Base-by-base conservation (phyloP, 1,140 invertebrate species). In the Sipha flava region DNA sequence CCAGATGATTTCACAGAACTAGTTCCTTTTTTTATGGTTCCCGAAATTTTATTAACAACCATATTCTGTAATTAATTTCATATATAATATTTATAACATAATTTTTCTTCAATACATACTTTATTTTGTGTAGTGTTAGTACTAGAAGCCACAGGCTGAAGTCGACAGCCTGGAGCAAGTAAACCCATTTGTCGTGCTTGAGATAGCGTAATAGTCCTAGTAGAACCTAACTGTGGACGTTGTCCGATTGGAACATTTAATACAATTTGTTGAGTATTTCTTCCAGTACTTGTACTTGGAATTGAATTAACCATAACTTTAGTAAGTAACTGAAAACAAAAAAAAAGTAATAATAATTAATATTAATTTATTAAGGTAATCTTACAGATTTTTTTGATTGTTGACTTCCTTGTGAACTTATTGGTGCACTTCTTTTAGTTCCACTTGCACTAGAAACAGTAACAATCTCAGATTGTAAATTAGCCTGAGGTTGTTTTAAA, bases 121-220 rank as follows among this genome's bases (percentile, higher is more conserved):
- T 52, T 49, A 80, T 54, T 57, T 80, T 49, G 70, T 14, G 52
- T 47, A 9, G 23, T 59, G 16, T 52, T 66, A 18, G 81, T 5
- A 68, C 23, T 59, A 73, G 85, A 85, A 23, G 88, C 84, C 83
- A 90, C 82, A 81, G 88, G 86, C 80, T 89, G 87, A 85, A 85
- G 88, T 57, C 87, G 85, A 85, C 88, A 89, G 26, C 86, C 85
- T 40, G 87, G 83, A 29, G 88, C 85, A 18, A 91, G 80, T 66
- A 91, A 84, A 43, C 90, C 90, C 88, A 91, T 89, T 85, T 91
- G 89, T 82, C 90, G 89, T 16, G 90, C 90, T 84, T 92, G 90
- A 79, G 89, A 89, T 62, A 92, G 85, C 12, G 90, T 92, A 59
- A 92, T 90, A 16, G 91, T 88, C 87, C 92, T 93, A 49, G 89